Evolutionary conservation across 2,113 vertebrate genomes (phyloP), one percentile per base, ranked within the genome.

Genomic region (Sclerurus mexicanus): DNA sequence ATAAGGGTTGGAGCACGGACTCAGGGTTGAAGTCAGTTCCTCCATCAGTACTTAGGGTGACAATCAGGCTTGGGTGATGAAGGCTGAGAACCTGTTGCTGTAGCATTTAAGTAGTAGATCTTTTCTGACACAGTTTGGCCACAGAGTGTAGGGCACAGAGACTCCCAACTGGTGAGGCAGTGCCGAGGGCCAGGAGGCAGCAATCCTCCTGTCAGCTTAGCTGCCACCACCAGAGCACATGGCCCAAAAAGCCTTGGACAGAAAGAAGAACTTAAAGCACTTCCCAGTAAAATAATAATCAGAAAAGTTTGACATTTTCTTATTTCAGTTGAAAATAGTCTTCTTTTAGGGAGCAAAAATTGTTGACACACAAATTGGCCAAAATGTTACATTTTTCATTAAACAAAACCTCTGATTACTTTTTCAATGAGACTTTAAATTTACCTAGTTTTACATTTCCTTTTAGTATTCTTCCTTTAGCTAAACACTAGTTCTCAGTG

Each of bases 81-180:
- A 71, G 56, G 50, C 62, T 53, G 62, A 75, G 56, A 55, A 63
- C 18, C 60, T 1, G 0, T 42, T 47, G 46, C 55, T 81, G 0
- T 27, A 19, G 75, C 17, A 2, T 49, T 49, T 21, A 50, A 44
- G 52, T 58, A 60, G 24, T 3, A 46, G 28, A 85, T 42, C 22
- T 40, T 46, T 69, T 10, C n/a, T 63, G 44, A 39, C 0, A 11
- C 8, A 4, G 4, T 55, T 47, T 22, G 42, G 30, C 39, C 55
- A 2, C 14, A 9, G 55, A 35, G 18, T 3, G 0, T 1, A 40
- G 39, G 21, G 37, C 30, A 64, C 37, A 1, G 0, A 3, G n/a
- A 30, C 16, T 47, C 22, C 44, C 31, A 30, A 0, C 2, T 3
- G 0, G 17, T 76, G 30, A n/a, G 20, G 52, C 40, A 23, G 23